Evolutionary conservation across 2,888 invertebrate genomes (phyloP).

Genomic region (Poecilobothrus nobilitatus): DNA sequence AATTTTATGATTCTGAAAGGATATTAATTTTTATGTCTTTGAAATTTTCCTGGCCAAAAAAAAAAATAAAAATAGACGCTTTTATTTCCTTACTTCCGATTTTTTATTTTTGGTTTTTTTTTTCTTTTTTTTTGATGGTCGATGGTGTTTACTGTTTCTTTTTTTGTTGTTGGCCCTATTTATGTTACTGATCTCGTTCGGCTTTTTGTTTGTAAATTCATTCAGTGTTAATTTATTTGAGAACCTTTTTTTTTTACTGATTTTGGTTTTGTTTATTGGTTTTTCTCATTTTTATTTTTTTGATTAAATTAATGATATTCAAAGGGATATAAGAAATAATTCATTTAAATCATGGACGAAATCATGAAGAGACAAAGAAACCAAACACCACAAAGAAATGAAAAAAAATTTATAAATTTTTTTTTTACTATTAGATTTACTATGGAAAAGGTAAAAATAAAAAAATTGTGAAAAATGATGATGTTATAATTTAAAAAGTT

Average conservation of each 20-base stretch:
- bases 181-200: too few species aligned
- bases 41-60: background rate
- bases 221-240: conserved; percentile 3
- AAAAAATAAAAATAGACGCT: too few species aligned
- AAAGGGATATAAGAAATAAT: background rate
- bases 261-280: too few species aligned
- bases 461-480: too few species aligned
- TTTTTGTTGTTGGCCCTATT: background rate
- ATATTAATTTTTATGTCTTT: conserved; percentile 3
- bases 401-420: too few species aligned
- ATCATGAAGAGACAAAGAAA: too few species aligned
- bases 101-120: background rate
- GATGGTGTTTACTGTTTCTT: background rate
- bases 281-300: background rate
- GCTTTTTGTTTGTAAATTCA: background rate
- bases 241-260: background rate
- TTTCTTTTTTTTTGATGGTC: background rate
- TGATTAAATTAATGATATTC: background rate
- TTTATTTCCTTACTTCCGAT: too few species aligned
- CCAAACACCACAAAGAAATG: too few species aligned
- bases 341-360: background rate
- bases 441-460: too few species aligned
- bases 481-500: too few species aligned
- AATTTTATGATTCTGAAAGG: background rate
- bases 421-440: too few species aligned